Evolutionary conservation across 2,797 vertebrate species (phyloP).

Genomic region (Sebastes steindachneri): DNA sequence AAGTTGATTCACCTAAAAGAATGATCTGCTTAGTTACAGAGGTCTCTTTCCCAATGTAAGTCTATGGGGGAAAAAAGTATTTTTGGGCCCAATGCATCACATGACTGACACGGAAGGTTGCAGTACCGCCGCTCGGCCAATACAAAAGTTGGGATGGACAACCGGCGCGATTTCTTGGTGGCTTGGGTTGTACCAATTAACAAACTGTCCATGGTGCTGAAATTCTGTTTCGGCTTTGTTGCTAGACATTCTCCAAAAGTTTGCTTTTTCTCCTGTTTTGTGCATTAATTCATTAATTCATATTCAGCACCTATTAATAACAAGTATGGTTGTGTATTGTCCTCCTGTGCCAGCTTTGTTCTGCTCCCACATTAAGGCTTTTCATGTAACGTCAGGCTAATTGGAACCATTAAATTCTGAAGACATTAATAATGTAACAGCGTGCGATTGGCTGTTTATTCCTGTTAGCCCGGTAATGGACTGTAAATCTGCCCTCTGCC

Average conservation of each 20-base stretch:
- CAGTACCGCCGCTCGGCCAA: no score
- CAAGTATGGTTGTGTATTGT: neutral
- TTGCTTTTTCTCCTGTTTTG: neutral
- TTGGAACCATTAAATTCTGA: conserved; percentile 21
- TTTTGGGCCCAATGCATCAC: no score
- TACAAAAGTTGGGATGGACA: no score
- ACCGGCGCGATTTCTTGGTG: no score
- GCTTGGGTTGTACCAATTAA: no score
- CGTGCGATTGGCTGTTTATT: conserved; percentile 18
- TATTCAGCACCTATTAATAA: neutral
- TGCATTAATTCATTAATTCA: neutral
- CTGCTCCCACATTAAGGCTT: neutral
- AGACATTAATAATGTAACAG: conserved; percentile 18
- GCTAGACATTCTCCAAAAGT: neutral
- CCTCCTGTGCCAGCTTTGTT: neutral
- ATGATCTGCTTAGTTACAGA: no score
- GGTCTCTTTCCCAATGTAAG: no score
- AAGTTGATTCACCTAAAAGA: no score
- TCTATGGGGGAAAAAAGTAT: no score
- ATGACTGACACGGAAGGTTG: no score
- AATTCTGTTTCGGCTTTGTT: neutral
- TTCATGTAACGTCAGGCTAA: conserved; percentile 11
- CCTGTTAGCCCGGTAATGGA: neutral
- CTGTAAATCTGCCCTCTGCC: conserved; percentile 1
- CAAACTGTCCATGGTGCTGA: conserved; percentile 10